phyloP scores from a whole-genome alignment of 2,797 vertebrate genomes.

The Danio aesculapii region DNA sequence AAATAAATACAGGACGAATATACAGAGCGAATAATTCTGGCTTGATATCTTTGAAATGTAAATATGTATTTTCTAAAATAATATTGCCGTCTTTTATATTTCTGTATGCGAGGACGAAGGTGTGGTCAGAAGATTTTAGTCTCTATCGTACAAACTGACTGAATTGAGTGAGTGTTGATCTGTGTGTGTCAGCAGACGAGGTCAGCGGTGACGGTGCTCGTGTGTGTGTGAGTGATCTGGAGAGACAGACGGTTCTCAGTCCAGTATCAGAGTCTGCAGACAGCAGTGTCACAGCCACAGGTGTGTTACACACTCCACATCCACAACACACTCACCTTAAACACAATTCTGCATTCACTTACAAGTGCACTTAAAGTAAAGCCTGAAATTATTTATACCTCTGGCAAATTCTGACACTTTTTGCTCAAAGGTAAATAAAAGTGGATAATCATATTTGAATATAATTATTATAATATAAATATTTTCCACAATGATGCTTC shows the following conservation, averaged over 20 bases:
- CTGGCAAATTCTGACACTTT: too few species aligned
- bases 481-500: too few species aligned
- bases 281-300: constrained; percentile 27
- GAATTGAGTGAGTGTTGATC: not conserved
- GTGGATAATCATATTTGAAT: too few species aligned
- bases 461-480: too few species aligned
- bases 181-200: constrained; percentile 39
- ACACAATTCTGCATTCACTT: not conserved
- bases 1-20: too few species aligned
- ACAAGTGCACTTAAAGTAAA: not conserved
- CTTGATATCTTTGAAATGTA: too few species aligned
- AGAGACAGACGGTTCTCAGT: constrained; percentile 47
- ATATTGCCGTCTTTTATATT: too few species aligned
- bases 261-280: constrained; percentile 43
- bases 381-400: too few species aligned
- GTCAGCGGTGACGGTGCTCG: constrained; percentile 10
- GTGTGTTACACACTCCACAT: not conserved
- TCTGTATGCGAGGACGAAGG: too few species aligned
- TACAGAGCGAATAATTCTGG: too few species aligned
- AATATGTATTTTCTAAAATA: too few species aligned
- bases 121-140: not conserved
- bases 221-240: constrained; percentile 37
- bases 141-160: not conserved
- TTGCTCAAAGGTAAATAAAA: too few species aligned
- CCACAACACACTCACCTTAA: not conserved